Base-by-base conservation (phyloP, 2,888 invertebrate genomes). In the Coremacera marginata region DNA sequence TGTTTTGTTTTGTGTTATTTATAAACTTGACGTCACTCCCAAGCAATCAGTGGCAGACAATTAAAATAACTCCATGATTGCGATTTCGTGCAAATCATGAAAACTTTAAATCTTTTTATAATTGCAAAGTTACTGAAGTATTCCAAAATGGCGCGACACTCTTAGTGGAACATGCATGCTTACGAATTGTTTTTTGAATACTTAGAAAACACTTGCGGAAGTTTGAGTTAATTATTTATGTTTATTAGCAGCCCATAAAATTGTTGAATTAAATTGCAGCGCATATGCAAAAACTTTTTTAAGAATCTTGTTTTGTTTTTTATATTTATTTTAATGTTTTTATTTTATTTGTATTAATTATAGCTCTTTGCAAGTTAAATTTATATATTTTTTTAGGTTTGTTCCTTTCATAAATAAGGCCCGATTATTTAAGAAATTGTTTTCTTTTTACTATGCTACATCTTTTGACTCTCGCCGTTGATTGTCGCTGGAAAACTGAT, bases 401-500 rank as follows among this genome's bases (percentile, higher is more conserved):
- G 25, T 27, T 60, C 11, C 4, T 60, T 3, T n/a, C n/a, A n/a
- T n/a, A n/a, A n/a, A n/a, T n/a, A n/a, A 27, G 57, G 0, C 16
- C 19, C 25, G 22, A 9, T 31, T 2, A 19, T 9, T 60, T 60
- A 4, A 22, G 27, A 22, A 0, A 9, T 22, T 60, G 9, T 4
- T 27, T 70, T 73, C 65, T 73, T 60, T n/a, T 37, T 70, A 65
- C 27, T 51, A 67, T 70, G 63, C 8, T 14, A 65, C 9, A 14
- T 25, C 2, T 80, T 76, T 74, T 76, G 82, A 82, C 83, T 83
- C 79, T 79, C 84, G 79, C 80, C 82, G 81, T 76, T 79, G 84
- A 84, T 82, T 82, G 86, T 83, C 82, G 81, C 78, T 84, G 82
- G 82, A 84, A 82, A 86, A 87, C 87, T 87, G 83, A 81, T 65